Evolutionary conservation across 1,140 invertebrate species (phyloP).

Genomic region (Lerema accius): DNA sequence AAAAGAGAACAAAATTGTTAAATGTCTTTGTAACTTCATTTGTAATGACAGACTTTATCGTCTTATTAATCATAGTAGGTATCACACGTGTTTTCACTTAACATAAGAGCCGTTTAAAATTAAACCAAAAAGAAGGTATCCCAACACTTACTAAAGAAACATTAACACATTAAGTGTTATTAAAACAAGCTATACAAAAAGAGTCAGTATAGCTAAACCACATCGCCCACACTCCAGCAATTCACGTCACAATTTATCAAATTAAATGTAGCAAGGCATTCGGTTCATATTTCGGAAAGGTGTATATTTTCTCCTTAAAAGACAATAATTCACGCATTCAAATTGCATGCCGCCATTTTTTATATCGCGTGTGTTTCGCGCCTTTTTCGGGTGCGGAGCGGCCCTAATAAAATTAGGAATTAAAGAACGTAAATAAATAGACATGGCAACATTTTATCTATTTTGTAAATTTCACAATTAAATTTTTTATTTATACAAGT

Average conservation of each 20-base stretch:
- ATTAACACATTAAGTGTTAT: no score
- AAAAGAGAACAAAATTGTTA: no score
- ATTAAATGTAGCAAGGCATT: conserved; percentile 28
- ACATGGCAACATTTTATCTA: conserved; percentile 38
- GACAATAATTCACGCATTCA: conserved; percentile 81
- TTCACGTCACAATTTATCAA: conserved; percentile 28
- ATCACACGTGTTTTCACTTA: no score
- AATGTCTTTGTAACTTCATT: no score
- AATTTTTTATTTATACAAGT: no score
- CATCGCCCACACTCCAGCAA: conserved; percentile 23
- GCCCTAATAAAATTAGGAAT: conserved; percentile 80
- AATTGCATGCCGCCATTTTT: conserved; percentile 80
- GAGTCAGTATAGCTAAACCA: conserved; percentile 20
- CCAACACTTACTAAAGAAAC: neutral
- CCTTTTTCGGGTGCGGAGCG: conserved; percentile 77
- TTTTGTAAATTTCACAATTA: no score
- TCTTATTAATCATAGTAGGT: no score
- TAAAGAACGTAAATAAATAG: conserved; percentile 56
- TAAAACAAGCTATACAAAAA: conserved; percentile 7
- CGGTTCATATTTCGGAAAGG: conserved; percentile 43
- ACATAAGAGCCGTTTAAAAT: no score
- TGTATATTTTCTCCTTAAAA: conserved; percentile 76
- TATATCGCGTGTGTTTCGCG: conserved; percentile 82
- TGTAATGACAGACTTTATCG: no score
- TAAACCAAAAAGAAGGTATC: no score